Percentiles rank a stretch among this genome's conserved stretches.
These are phyloP conservation scores for Odontomyia ornata DNA, from an alignment of 2,888 invertebrate genomes.

Conservation along the genomic window DNA sequence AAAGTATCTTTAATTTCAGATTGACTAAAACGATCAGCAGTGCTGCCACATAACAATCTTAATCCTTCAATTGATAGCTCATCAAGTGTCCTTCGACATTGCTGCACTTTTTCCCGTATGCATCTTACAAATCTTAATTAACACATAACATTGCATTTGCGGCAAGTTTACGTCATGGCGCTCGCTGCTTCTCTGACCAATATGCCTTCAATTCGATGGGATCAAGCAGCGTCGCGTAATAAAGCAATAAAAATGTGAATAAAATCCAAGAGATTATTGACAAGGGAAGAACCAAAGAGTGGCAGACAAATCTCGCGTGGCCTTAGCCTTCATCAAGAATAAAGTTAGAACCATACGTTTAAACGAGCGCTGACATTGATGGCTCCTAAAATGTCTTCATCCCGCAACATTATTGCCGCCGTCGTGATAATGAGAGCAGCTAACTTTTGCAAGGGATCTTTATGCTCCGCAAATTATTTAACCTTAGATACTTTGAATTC, in stretches of 20 bases:
- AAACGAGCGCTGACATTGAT: constrained; percentile 45
- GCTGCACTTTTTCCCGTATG: background rate
- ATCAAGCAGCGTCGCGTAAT: constrained; percentile 21
- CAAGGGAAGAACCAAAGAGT: constrained; percentile 32
- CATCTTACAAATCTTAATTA: constrained; percentile 30
- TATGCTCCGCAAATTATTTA: constrained; percentile 6
- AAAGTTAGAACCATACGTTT: constrained; percentile 42
- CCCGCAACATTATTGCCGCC: constrained; percentile 43
- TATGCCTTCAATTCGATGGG: constrained; percentile 17
- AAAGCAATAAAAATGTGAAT: constrained; percentile 43
- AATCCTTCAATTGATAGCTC: constrained; percentile 29
- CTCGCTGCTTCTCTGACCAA: background rate
- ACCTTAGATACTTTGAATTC: background rate
- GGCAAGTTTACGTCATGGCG: background rate
- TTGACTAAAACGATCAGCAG: constrained; percentile 12
- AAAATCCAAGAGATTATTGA: constrained; percentile 44
- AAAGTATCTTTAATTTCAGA: no score
- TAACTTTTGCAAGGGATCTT: constrained; percentile 27
- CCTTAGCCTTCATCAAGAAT: constrained; percentile 5
- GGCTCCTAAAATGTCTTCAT: constrained; percentile 45
- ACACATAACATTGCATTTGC: constrained; percentile 26
- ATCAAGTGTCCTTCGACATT: constrained; percentile 24
- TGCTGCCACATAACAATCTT: constrained; percentile 1
- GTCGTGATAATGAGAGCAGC: constrained; percentile 37
- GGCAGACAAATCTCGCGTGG: background rate